phyloP scores from a whole-genome alignment of 2,888 invertebrate species.

The Eupithecia pulchellata region DNA sequence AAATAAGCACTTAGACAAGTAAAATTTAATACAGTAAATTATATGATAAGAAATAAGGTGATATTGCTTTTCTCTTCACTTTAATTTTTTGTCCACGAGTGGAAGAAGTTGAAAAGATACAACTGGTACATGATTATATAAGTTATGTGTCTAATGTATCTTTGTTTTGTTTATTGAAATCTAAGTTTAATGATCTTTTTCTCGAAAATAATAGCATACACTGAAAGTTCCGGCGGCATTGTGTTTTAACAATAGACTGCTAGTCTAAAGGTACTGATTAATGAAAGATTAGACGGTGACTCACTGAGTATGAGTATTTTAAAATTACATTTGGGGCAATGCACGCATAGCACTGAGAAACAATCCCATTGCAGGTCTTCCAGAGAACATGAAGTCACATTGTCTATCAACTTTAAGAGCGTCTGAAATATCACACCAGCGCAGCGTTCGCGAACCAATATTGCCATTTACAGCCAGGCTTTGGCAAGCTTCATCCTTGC shows the following conservation, averaged over 20 bases:
- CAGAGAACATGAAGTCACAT: background rate
- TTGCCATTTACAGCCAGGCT: background rate
- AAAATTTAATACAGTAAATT: too few species aligned
- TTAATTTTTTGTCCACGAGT: too few species aligned
- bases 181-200: too few species aligned
- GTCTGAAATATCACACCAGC: background rate
- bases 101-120: too few species aligned
- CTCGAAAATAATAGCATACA: background rate
- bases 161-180: too few species aligned
- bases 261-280: background rate
- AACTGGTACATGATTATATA: too few species aligned
- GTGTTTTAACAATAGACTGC: background rate
- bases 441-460: background rate
- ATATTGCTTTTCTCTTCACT: too few species aligned
- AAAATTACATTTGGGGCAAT: background rate
- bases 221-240: background rate
- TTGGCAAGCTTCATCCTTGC: constrained; percentile 10
- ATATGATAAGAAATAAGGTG: too few species aligned
- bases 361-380: background rate
- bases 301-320: background rate
- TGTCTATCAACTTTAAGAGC: background rate
- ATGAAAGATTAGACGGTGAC: background rate
- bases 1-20: too few species aligned
- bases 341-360: background rate
- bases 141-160: too few species aligned